Evolutionary conservation across 1,140 invertebrate genomes (phyloP), one percentile per base, ranked within the genome.

Genomic region (Eciton burchellii): DNA sequence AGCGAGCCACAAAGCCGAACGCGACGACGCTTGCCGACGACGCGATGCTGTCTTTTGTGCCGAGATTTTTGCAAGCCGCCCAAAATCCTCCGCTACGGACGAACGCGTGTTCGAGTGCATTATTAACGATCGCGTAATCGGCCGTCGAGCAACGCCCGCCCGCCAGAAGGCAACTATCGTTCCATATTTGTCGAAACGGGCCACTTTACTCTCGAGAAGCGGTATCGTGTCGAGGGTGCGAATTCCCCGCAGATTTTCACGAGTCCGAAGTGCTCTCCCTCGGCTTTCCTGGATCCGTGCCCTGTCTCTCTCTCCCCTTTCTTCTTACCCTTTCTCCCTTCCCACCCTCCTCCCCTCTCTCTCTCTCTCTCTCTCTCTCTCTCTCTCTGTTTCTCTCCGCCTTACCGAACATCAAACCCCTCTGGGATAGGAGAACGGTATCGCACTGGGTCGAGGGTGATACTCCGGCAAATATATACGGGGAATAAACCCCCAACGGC

Each of bases 391-490:
- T 57, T 83, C 66, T 83, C 68, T 52, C 81, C 74, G 41, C 76
- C 74, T 82, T 68, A 71, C 72, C 54, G 83, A 85, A 84, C 90
- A 86, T 90, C 89, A 86, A 76, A 88, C 87, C 86, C 74, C 87
- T 86, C 84, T 54, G 70, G 87, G 72, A 83, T 76, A 49, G 62
- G 60, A 57, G 73, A 63, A 54, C 70, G 87, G 85, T 66, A 86
- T 89, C 89, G 88, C 88, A 90, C 84, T 86, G 88, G 88, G 87
- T 86, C 85, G 90, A 90, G 90, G 90, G 89, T 92, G 90, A 91
- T 91, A 91, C 90, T 90, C 88, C 84, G 84, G 90, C 89, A 91
- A 90, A 90, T 92, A 91, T 92, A 92, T 92, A 92, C 90, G 89
- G 85, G 89, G 91, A 92, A 92, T 92, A 93, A 92, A 92, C 89